Evolutionary conservation across 2,797 vertebrate species (phyloP).

Genomic region (Hydrophis major): DNA sequence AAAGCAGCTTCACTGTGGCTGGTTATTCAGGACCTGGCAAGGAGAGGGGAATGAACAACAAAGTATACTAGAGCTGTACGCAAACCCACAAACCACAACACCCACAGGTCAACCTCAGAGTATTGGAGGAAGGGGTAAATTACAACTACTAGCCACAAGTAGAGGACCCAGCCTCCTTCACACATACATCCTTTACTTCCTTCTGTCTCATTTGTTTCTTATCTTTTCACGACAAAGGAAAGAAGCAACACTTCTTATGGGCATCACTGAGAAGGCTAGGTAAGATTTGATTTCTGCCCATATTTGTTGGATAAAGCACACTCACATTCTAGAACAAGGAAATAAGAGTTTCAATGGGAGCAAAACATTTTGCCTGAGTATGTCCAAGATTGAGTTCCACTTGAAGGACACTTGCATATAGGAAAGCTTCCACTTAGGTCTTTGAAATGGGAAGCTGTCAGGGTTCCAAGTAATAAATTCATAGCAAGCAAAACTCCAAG

Average conservation of each 20-base stretch:
- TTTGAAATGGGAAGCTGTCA: background rate
- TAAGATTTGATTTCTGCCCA: background rate
- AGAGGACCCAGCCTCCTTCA: background rate
- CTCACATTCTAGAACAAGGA: background rate
- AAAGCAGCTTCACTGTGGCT: slow-evolving; percentile 59
- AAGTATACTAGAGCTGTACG: slow-evolving; percentile 53
- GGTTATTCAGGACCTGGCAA: slow-evolving; percentile 57
- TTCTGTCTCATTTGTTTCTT: background rate
- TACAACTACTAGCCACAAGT: background rate
- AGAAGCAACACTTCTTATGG: background rate
- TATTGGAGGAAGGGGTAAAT: slow-evolving; percentile 41
- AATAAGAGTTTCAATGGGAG: background rate
- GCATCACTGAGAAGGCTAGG: background rate
- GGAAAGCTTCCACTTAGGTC: background rate
- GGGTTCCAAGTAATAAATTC: too few relatives aligned
- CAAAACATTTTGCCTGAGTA: background rate
- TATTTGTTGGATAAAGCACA: background rate
- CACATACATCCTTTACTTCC: background rate
- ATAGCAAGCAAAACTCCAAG: too few relatives aligned
- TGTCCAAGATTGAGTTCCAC: background rate
- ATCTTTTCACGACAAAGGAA: background rate
- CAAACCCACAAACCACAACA: slow-evolving; percentile 60
- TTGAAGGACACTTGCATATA: background rate
- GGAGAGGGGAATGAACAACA: slow-evolving; percentile 60
- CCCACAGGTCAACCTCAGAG: slow-evolving; percentile 65